A percentile compares a stretch with the other conserved stretches of the same genome.
Evolutionary conservation across 2,797 vertebrate species (phyloP).

Genomic region (Psittacula derbiana): DNA sequence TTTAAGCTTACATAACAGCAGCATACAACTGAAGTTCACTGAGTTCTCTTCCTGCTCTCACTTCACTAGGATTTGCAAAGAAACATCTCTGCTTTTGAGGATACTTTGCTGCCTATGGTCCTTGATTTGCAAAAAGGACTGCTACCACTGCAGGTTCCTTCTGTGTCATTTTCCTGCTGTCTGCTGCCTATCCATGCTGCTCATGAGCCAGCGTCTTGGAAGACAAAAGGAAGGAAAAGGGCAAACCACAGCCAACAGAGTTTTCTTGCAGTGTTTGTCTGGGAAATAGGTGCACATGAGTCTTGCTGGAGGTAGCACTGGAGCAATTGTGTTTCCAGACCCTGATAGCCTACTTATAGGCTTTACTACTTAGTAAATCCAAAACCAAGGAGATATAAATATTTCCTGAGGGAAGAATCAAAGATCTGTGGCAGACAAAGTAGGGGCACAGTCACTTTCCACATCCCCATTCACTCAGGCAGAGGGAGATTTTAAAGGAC

Average conservation of each 20-base stretch:
- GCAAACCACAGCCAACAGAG: not conserved
- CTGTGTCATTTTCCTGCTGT: fast-evolving
- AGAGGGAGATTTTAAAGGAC: not conserved
- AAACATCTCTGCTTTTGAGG: not conserved
- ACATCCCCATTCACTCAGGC: not conserved
- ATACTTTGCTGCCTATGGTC: not conserved
- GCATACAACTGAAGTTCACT: not conserved
- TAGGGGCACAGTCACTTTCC: fast-evolving
- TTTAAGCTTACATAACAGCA: not conserved
- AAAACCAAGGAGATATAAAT: not conserved
- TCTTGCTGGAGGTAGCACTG: not conserved
- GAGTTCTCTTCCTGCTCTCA: not conserved
- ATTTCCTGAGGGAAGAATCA: not conserved
- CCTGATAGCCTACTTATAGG: not conserved
- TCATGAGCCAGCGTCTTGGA: not conserved
- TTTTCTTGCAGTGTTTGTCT: not conserved
- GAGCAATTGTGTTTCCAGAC: not conserved
- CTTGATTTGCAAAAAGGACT: not conserved
- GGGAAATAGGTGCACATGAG: fast-evolving
- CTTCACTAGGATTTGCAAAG: not conserved
- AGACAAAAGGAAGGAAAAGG: not conserved
- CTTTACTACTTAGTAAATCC: not conserved
- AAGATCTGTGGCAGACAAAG: not conserved
- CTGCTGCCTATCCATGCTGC: not conserved
- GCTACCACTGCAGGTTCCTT: not conserved